Evolutionary conservation across 2,113 vertebrate genomes (phyloP).

Genomic region (Geococcyx californianus): DNA sequence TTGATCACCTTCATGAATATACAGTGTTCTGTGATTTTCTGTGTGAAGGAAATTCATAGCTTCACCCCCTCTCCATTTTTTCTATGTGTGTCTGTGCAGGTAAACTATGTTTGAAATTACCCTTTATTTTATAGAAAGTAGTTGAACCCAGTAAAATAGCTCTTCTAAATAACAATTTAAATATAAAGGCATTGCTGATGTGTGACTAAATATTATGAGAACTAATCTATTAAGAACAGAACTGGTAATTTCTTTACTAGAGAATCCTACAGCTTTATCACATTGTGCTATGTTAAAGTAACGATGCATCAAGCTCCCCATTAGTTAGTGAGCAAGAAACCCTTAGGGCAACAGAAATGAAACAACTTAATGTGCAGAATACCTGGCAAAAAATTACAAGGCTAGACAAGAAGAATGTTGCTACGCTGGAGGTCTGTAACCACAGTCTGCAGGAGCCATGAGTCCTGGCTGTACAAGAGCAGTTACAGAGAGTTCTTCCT

Average conservation of each 20-base stretch:
- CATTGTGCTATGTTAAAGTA: slow-evolving; percentile 13
- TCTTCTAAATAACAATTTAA: not conserved
- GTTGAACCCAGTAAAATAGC: not conserved
- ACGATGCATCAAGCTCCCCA: slow-evolving; percentile 56
- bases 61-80: not conserved
- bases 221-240: slow-evolving; percentile 51
- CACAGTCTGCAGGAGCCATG: not conserved
- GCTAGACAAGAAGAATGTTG: slow-evolving; percentile 25
- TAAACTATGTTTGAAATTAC: not conserved
- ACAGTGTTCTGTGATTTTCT: not conserved
- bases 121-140: not conserved
- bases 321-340: slow-evolving; percentile 45
- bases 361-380: slow-evolving; percentile 33
- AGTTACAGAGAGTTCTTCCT: not conserved
- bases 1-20: not conserved
- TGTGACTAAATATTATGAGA: slow-evolving; percentile 20
- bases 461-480: not conserved
- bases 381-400: slow-evolving; percentile 55
- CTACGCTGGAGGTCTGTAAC: slow-evolving; percentile 23
- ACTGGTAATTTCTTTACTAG: slow-evolving; percentile 39
- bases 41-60: not conserved
- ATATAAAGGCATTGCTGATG: not conserved
- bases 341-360: slow-evolving; percentile 56
- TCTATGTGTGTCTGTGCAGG: not conserved
- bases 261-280: slow-evolving; percentile 36